Conservation (phyloP, 2,797 vertebrate genomes). For the Sus cebifrons region DNA sequence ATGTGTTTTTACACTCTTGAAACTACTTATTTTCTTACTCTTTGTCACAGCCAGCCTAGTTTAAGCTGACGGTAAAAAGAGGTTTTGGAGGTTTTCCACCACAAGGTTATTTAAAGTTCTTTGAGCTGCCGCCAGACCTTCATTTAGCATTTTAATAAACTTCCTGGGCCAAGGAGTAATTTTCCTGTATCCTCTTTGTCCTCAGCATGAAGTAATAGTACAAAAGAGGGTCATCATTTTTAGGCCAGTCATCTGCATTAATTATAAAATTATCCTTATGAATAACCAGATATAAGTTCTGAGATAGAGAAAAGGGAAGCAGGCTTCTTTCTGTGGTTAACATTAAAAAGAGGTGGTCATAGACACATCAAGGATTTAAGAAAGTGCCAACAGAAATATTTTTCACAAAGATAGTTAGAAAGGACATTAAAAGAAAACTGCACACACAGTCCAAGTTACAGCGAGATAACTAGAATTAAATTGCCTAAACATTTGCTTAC, state of each 20-base stretch:
- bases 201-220: constrained; percentile 86
- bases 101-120: constrained; percentile 88
- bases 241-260: constrained; percentile 84
- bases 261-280: constrained; percentile 86
- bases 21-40: constrained; percentile 82
- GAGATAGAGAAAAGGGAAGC: constrained; percentile 48
- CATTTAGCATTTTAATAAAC: constrained; percentile 89
- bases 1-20: constrained; percentile 76
- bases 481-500: constrained; percentile 70
- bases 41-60: constrained; percentile 80
- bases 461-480: constrained; percentile 81
- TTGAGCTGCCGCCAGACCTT: constrained; percentile 87
- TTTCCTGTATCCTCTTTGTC: constrained; percentile 87
- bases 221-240: constrained; percentile 86
- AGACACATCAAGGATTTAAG: constrained; percentile 73
- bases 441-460: constrained; percentile 67
- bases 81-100: constrained; percentile 86
- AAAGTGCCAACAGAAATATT: constrained; percentile 79
- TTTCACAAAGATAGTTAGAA: constrained; percentile 71
- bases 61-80: constrained; percentile 81
- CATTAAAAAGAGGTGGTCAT: constrained; percentile 57
- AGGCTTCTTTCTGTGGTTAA: constrained; percentile 59
- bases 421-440: constrained; percentile 79
- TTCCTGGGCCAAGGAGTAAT: constrained; percentile 88
- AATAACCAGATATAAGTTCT: constrained; percentile 78